phyloP scores from a whole-genome alignment of 2,888 invertebrate genomes.

The Hydriomena furcata region DNA sequence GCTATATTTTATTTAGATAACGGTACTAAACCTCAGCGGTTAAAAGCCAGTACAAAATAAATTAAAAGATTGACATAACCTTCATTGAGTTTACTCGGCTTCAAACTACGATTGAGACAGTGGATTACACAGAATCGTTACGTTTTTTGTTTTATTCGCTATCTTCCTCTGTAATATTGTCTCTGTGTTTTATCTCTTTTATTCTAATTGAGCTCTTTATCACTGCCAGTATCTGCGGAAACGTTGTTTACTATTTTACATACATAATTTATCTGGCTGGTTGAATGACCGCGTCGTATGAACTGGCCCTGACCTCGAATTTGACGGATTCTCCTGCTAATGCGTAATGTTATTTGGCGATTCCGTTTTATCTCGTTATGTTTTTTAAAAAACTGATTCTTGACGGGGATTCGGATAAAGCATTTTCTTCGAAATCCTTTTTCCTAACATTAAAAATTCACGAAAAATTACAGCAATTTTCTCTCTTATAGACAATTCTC shows the following conservation, averaged over 20 bases:
- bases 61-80: too few species aligned
- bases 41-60: too few species aligned
- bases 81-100: too few species aligned
- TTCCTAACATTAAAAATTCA: too few species aligned
- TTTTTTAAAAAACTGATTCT: too few species aligned
- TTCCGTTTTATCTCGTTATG: background rate
- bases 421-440: too few species aligned
- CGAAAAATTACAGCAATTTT: too few species aligned
- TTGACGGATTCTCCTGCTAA: conserved; percentile 10
- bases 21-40: too few species aligned
- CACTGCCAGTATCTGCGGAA: conserved; percentile 18
- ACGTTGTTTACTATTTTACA: conserved; percentile 25
- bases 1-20: too few species aligned
- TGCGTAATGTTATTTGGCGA: background rate
- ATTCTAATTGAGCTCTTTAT: conserved; percentile 19
- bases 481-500: too few species aligned
- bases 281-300: conserved; percentile 21
- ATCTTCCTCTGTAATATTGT: background rate
- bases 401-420: too few species aligned
- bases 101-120: too few species aligned
- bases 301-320: conserved; percentile 22
- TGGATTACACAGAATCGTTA: background rate
- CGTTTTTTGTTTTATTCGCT: background rate
- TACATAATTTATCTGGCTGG: conserved; percentile 20
- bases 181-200: conserved; percentile 10